Evolutionary conservation across 2,797 vertebrate genomes (phyloP).

Genomic region (Crocodylus rhombifer): DNA sequence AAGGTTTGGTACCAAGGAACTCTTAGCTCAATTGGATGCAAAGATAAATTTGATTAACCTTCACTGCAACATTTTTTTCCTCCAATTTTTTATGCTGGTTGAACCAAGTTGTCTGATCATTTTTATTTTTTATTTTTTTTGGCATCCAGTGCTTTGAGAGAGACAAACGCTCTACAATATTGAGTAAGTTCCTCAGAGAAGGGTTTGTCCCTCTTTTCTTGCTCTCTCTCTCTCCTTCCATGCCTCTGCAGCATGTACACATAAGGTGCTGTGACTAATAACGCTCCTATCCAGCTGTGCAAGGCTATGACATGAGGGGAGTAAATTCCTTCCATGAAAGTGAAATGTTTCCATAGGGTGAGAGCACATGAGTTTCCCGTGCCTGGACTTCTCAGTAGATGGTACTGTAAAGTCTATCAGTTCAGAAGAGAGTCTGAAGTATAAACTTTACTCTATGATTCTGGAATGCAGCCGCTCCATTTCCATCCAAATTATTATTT

Average conservation of each 20-base stretch:
- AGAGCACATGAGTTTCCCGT: neutral
- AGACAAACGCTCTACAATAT: neutral
- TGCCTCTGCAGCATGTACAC: neutral
- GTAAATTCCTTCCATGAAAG: neutral
- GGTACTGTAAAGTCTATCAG: neutral
- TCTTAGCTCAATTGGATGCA: neutral
- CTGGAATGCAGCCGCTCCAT: neutral
- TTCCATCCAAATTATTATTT: neutral
- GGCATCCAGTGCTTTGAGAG: neutral
- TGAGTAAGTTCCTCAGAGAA: neutral
- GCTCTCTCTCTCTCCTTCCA: no score
- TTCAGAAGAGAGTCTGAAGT: conserved; percentile 29
- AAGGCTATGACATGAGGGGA: neutral
- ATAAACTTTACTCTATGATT: neutral
- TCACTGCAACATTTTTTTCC: neutral
- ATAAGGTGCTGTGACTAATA: neutral
- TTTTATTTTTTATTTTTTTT: neutral
- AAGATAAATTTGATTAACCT: neutral
- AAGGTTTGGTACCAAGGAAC: neutral
- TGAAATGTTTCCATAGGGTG: conserved; percentile 4
- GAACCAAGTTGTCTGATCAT: neutral
- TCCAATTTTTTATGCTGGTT: neutral
- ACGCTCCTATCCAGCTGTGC: neutral
- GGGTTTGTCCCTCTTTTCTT: neutral
- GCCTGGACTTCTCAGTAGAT: neutral